Conservation (phyloP, 2,888 invertebrate genomes). For the Drosophila macrospina region DNA sequence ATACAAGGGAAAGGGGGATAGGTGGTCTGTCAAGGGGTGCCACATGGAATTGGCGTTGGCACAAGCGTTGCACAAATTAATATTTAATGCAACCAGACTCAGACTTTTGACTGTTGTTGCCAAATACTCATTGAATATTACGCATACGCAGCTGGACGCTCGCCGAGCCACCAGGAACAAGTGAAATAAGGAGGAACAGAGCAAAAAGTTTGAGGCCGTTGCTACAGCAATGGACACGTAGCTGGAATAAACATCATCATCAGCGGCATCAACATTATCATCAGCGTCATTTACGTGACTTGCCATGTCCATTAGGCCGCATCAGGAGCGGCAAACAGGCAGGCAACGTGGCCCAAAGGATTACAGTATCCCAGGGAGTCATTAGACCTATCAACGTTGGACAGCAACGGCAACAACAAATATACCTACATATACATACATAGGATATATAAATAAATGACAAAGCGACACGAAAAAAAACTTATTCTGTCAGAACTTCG, state of each 20-base stretch:
- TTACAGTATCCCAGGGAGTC: constrained; percentile 73
- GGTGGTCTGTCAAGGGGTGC: neutral
- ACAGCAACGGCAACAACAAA: constrained; percentile 31
- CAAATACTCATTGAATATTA: constrained; percentile 73
- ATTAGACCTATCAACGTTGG: constrained; percentile 71
- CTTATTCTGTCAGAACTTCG: constrained; percentile 56
- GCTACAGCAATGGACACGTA: constrained; percentile 77
- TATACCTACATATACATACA: constrained; percentile 3
- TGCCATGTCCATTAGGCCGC: constrained; percentile 69
- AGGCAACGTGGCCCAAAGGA: constrained; percentile 68
- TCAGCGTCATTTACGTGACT: constrained; percentile 74
- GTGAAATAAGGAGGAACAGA: neutral
- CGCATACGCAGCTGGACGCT: constrained; percentile 60
- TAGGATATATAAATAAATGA: constrained; percentile 6
- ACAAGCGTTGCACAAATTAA: constrained; percentile 71
- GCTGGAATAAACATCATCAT: constrained; percentile 68
- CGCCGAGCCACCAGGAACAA: constrained; percentile 9
- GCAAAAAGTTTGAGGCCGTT: constrained; percentile 53
- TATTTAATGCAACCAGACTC: constrained; percentile 69
- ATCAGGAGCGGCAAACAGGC: constrained; percentile 25
- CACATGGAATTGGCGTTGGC: constrained; percentile 18
- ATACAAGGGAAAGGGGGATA: constrained; percentile 26
- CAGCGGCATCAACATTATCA: constrained; percentile 65
- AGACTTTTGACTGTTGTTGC: constrained; percentile 49
- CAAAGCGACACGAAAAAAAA: constrained; percentile 26